phyloP scores from a whole-genome alignment of 2,113 vertebrate species.

The Neofelis nebulosa region DNA sequence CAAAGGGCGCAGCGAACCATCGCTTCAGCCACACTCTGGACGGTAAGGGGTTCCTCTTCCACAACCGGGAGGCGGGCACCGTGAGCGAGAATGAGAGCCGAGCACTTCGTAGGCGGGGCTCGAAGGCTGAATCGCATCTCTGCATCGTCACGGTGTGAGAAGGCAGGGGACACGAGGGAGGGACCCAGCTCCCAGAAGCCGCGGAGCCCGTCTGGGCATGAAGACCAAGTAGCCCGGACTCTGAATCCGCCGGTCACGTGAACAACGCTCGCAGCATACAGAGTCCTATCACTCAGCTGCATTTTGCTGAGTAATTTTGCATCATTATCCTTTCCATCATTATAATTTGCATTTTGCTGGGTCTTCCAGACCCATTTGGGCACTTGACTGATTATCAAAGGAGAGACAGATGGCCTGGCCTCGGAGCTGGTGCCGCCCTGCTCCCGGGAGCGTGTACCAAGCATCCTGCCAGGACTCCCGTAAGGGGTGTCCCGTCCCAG shows the following conservation, averaged over 20 bases:
- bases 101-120: rapidly evolving
- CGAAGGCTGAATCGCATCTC: background rate
- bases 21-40: rapidly evolving
- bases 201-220: background rate
- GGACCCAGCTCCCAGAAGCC: background rate
- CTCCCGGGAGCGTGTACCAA: rapidly evolving
- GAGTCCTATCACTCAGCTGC: slow-evolving; percentile 55
- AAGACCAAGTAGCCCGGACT: rapidly evolving
- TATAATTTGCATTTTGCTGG: no score
- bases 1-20: rapidly evolving
- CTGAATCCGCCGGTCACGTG: background rate
- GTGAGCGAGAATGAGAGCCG: background rate
- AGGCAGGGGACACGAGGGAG: background rate
- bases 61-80: rapidly evolving
- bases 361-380: slow-evolving; percentile 61
- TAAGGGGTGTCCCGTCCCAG: background rate
- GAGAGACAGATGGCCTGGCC: slow-evolving; percentile 55
- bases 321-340: no score
- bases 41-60: rapidly evolving
- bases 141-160: background rate
- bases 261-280: slow-evolving; percentile 44
- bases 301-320: background rate
- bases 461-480: background rate
- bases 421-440: background rate
- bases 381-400: slow-evolving; percentile 1